Conservation (phyloP, 1,140 invertebrate species). For the Chymomyza costata region DNA sequence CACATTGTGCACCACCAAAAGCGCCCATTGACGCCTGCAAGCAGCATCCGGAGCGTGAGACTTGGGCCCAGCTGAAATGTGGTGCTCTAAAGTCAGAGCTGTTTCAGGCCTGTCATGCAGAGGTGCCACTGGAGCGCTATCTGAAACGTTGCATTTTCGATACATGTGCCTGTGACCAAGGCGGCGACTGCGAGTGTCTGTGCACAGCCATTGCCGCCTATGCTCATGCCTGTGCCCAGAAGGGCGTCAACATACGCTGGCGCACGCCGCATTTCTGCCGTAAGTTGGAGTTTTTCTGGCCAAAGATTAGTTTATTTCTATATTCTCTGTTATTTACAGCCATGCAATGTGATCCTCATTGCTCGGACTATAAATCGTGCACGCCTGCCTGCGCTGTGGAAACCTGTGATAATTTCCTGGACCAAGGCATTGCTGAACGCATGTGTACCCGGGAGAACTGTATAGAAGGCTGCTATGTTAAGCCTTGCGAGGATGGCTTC, state of each 20-base stretch:
- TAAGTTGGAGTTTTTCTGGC: conserved; percentile 77
- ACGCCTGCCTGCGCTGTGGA: conserved; percentile 86
- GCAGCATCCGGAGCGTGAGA: conserved; percentile 82
- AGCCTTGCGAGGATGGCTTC: conserved; percentile 82
- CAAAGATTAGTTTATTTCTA: neutral
- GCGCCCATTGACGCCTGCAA: conserved; percentile 81
- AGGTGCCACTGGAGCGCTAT: conserved; percentile 84
- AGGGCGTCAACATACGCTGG: conserved; percentile 86
- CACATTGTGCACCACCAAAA: conserved; percentile 80
- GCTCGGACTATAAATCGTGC: conserved; percentile 87
- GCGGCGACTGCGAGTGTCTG: conserved; percentile 92
- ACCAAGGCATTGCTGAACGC: conserved; percentile 77
- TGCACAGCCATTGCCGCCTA: conserved; percentile 92
- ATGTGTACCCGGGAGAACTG: conserved; percentile 85
- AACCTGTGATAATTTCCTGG: conserved; percentile 88
- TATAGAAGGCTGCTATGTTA: conserved; percentile 81
- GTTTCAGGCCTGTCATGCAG: conserved; percentile 86
- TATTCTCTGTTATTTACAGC: conserved; percentile 76
- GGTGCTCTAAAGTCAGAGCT: conserved; percentile 82
- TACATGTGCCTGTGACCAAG: conserved; percentile 90
- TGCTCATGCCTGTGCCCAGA: conserved; percentile 85
- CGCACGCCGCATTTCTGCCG: conserved; percentile 87
- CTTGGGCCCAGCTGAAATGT: conserved; percentile 87
- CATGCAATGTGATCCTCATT: conserved; percentile 89
- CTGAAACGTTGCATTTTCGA: conserved; percentile 85